A percentile compares a stretch with the other conserved stretches of the same genome.
These are phyloP conservation scores for Bovichtus variegatus DNA, from an alignment of 2,797 vertebrate species.

Conservation along the genomic window DNA sequence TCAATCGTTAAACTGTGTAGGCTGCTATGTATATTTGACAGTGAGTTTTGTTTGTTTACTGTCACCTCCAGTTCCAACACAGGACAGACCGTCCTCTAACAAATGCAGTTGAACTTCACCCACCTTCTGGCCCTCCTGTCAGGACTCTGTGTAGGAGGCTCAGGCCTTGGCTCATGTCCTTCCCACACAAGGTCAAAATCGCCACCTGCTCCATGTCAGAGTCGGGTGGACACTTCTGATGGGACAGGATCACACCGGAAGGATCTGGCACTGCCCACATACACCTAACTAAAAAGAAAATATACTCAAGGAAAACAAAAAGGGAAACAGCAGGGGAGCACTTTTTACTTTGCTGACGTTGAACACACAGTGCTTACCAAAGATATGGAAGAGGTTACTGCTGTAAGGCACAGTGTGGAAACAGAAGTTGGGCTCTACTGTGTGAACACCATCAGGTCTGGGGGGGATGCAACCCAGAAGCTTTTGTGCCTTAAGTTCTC, in stretches of 20 bases:
- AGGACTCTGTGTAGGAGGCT: constrained; percentile 78
- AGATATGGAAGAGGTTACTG: constrained; percentile 48
- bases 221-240: constrained; percentile 49
- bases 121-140: constrained; percentile 58
- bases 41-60: constrained; percentile 34
- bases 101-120: constrained; percentile 26
- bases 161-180: constrained; percentile 69
- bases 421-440: constrained; percentile 38
- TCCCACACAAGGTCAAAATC: constrained; percentile 77
- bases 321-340: neutral
- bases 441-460: constrained; percentile 1
- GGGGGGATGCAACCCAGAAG: constrained; percentile 46
- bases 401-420: constrained; percentile 78
- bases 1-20: neutral
- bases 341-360: neutral
- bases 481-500: constrained; percentile 63
- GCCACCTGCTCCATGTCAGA: constrained; percentile 80
- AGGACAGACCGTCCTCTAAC: constrained; percentile 11
- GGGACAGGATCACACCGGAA: constrained; percentile 64
- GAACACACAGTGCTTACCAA: constrained; percentile 68
- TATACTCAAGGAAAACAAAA: neutral
- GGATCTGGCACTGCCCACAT: constrained; percentile 79
- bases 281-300: constrained; percentile 69
- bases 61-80: constrained; percentile 2
- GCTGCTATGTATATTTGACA: constrained; percentile 2